Evolutionary conservation across 2,888 invertebrate species (phyloP).

Genomic region (Melinaea marsaeus): DNA sequence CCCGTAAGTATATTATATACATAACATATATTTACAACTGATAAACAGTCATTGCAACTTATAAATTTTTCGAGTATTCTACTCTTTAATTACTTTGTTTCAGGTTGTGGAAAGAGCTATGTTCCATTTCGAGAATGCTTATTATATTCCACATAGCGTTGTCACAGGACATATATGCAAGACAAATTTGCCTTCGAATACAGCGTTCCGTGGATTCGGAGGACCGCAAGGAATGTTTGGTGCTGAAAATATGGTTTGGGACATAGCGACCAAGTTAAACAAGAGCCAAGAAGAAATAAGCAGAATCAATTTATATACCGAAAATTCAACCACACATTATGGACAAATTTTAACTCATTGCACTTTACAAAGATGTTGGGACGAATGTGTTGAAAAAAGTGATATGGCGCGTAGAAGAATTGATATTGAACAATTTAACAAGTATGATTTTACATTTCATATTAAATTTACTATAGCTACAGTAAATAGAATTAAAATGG

Average conservation of each 20-base stretch:
- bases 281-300: slow-evolving; percentile 81
- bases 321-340: slow-evolving; percentile 88
- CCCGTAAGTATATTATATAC: slow-evolving; percentile 76
- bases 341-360: slow-evolving; percentile 85
- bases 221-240: slow-evolving; percentile 95
- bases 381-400: slow-evolving; percentile 84
- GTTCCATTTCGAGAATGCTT: slow-evolving; percentile 90
- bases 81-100: slow-evolving; percentile 7
- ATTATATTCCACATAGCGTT: slow-evolving; percentile 85
- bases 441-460: slow-evolving; percentile 57
- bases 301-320: slow-evolving; percentile 86
- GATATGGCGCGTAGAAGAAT: slow-evolving; percentile 78
- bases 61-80: neutral
- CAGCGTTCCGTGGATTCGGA: slow-evolving; percentile 95
- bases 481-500: too few relatives aligned
- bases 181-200: slow-evolving; percentile 94
- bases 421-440: slow-evolving; percentile 83
- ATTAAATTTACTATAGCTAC: neutral
- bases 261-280: slow-evolving; percentile 84
- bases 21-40: neutral
- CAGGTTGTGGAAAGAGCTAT: slow-evolving; percentile 90
- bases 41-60: neutral
- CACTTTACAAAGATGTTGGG: slow-evolving; percentile 86
- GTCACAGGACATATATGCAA: slow-evolving; percentile 86
- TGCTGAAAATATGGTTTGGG: slow-evolving; percentile 86